These are phyloP conservation scores for Stichodactyla helianthus DNA, from an alignment of 64 coral and sea anemone species.

Conservation along the genomic window DNA sequence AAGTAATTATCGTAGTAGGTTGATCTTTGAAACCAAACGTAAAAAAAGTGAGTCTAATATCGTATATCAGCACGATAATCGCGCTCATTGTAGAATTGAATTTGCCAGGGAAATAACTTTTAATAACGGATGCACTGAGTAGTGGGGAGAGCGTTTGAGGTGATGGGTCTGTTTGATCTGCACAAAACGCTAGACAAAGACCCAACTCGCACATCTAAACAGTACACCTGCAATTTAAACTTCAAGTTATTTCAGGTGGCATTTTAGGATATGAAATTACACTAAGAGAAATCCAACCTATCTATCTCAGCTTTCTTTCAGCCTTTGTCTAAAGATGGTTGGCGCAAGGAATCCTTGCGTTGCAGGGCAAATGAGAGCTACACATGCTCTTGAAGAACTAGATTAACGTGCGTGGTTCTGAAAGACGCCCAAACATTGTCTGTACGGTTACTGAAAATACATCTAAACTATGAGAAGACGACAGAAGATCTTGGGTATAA, in stretches of 20 bases:
- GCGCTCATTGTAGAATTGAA: background rate
- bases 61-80: background rate
- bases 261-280: slow-evolving; percentile 35
- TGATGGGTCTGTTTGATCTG: background rate
- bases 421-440: background rate
- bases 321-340: background rate
- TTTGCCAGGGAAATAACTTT: background rate
- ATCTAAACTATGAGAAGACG: no score
- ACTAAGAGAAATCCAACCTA: slow-evolving; percentile 16
- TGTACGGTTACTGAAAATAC: background rate
- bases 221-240: slow-evolving; percentile 51
- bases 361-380: background rate
- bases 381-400: background rate
- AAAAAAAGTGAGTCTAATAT: background rate
- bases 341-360: background rate
- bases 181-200: slow-evolving; percentile 27
- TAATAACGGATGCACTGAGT: background rate
- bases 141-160: background rate
- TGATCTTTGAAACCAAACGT: background rate
- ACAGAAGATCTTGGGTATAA: background rate
- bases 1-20: background rate
- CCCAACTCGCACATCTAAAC: slow-evolving; percentile 43
- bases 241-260: slow-evolving; percentile 63
- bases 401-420: background rate
- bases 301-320: slow-evolving; percentile 5